A percentile compares a stretch with the other conserved stretches of the same genome.
phyloP scores from a whole-genome alignment of 1,140 invertebrate species.

The Bombus superbus region DNA sequence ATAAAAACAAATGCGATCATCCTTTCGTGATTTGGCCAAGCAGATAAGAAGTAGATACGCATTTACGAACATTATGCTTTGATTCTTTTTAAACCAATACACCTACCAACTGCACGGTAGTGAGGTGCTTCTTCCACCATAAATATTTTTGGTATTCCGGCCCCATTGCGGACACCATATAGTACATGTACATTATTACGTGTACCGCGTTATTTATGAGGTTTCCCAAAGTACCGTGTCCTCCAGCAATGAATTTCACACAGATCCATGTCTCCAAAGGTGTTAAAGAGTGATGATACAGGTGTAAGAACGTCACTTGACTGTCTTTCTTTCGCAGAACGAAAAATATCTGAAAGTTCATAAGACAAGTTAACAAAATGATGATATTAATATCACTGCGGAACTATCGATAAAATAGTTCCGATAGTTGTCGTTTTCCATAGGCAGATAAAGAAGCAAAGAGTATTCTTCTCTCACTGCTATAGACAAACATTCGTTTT shows the following conservation, averaged over 20 bases:
- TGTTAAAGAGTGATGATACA: conserved; percentile 97
- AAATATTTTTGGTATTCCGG: conserved; percentile 95
- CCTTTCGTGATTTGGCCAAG: too few species aligned
- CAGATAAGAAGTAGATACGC: too few species aligned
- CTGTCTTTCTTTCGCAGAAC: conserved; percentile 95
- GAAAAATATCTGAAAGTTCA: conserved; percentile 90
- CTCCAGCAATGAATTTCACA: conserved; percentile 96
- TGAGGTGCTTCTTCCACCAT: conserved; percentile 98
- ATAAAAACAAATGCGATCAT: too few species aligned
- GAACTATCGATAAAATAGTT: not conserved
- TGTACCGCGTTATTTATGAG: conserved; percentile 97
- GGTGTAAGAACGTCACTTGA: conserved; percentile 95
- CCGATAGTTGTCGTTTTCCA: not conserved
- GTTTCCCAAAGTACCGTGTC: conserved; percentile 95
- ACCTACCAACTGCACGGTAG: conserved; percentile 94
- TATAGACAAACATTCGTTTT: not conserved
- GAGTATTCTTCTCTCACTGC: not conserved
- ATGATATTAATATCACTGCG: not conserved
- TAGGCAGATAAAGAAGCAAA: not conserved
- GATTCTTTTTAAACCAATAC: not conserved
- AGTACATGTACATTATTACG: conserved; percentile 97
- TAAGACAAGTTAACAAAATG: not conserved
- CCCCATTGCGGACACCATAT: conserved; percentile 95
- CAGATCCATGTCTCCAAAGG: conserved; percentile 97
- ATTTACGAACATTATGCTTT: too few species aligned